Percentiles rank a stretch among this genome's conserved stretches.
These are phyloP conservation scores for Brenthis hecate DNA, from an alignment of 2,888 invertebrate species.

Conservation along the genomic window DNA sequence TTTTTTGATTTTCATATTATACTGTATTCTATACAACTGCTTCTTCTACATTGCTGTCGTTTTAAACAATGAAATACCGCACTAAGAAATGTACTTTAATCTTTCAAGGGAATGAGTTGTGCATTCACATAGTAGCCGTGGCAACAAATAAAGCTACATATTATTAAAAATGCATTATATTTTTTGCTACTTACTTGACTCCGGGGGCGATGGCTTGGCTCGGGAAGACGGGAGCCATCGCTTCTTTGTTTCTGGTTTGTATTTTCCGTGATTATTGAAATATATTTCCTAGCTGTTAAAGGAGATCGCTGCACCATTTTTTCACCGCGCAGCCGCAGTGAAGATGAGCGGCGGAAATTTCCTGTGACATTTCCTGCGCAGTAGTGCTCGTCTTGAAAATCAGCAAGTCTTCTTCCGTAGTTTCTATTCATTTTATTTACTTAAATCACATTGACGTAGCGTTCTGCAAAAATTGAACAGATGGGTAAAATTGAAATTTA, in stretches of 20 bases:
- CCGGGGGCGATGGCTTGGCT: slow-evolving; percentile 78
- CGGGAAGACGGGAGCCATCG: slow-evolving; percentile 72
- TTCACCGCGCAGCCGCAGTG: slow-evolving; percentile 87
- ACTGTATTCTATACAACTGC: neutral
- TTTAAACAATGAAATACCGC: neutral
- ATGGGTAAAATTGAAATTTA: slow-evolving; percentile 49
- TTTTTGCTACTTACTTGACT: slow-evolving; percentile 77
- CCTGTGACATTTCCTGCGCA: slow-evolving; percentile 79
- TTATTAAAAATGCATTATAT: neutral
- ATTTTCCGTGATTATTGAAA: slow-evolving; percentile 85
- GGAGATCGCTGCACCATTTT: slow-evolving; percentile 81
- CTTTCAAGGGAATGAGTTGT: neutral
- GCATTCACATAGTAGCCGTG: slow-evolving; percentile 23
- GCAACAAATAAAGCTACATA: slow-evolving; percentile 19
- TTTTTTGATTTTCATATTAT: slow-evolving; percentile 10
- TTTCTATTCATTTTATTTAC: slow-evolving; percentile 74
- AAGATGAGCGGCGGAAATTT: slow-evolving; percentile 84
- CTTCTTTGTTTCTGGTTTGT: slow-evolving; percentile 72
- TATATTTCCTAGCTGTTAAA: slow-evolving; percentile 77
- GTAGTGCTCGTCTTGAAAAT: slow-evolving; percentile 77
- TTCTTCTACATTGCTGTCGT: neutral
- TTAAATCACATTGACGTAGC: slow-evolving; percentile 68
- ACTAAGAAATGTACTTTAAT: neutral
- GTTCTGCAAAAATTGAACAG: slow-evolving; percentile 66
- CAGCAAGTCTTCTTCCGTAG: slow-evolving; percentile 66